A percentile compares a stretch with the other conserved stretches of the same genome.
phyloP scores from a whole-genome alignment of 2,888 invertebrate genomes.

The Xestoiulus laeticollis region DNA sequence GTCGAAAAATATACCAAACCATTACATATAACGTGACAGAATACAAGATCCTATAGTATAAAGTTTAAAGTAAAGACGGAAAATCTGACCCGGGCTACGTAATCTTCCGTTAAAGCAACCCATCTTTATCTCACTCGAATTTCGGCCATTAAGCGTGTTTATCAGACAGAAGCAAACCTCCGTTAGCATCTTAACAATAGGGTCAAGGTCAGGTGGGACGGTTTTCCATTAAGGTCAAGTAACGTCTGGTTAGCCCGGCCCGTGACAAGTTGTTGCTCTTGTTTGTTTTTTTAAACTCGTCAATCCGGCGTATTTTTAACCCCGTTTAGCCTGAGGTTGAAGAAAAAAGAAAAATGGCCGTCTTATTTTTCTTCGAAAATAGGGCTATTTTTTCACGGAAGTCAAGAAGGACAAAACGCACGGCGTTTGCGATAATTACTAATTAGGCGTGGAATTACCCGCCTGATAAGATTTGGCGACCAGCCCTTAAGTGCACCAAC shows the following conservation, averaged over 20 bases:
- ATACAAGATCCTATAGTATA: too few species aligned
- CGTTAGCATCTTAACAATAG: neutral
- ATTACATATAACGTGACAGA: too few species aligned
- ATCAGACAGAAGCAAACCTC: neutral
- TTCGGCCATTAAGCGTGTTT: too few species aligned
- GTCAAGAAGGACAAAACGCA: constrained; percentile 28
- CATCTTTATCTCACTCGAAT: too few species aligned
- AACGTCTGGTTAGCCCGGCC: neutral
- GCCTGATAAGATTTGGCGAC: neutral
- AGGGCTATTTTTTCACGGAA: constrained; percentile 37
- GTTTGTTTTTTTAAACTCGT: neutral
- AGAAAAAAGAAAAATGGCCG: neutral
- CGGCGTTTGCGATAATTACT: constrained; percentile 23
- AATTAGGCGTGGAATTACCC: constrained; percentile 28
- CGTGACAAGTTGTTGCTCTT: neutral
- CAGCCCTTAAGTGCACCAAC: neutral
- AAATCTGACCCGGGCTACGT: too few species aligned
- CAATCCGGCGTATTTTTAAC: constrained; percentile 31
- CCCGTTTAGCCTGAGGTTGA: neutral
- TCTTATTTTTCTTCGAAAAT: neutral
- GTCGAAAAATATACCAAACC: too few species aligned
- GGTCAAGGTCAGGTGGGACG: neutral
- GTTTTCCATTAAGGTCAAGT: neutral
- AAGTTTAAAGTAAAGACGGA: too few species aligned
- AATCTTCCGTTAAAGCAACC: too few species aligned